A percentile compares a stretch with the other conserved stretches of the same genome.
phyloP scores from a whole-genome alignment of 2,113 vertebrate genomes.

The Guaruba guarouba region DNA sequence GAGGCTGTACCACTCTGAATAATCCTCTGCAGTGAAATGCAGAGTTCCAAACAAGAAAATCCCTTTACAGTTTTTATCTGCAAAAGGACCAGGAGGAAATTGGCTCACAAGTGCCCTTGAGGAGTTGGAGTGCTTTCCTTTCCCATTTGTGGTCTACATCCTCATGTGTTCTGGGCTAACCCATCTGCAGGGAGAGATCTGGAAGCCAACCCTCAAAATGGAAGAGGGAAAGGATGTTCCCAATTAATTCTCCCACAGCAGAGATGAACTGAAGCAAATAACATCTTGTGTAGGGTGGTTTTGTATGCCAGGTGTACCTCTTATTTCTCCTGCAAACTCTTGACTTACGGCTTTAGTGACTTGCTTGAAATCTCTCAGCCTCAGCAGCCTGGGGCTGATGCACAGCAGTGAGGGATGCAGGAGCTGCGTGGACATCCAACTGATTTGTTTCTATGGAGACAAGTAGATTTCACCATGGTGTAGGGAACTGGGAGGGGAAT shows the following conservation, averaged over 20 bases:
- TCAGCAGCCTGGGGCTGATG: conserved; percentile 24
- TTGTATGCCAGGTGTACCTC: not conserved
- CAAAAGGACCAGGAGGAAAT: not conserved
- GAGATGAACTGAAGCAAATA: not conserved
- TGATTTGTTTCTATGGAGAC: conserved; percentile 74
- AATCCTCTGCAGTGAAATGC: not conserved
- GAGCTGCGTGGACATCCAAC: conserved; percentile 39
- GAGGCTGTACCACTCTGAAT: conserved; percentile 18
- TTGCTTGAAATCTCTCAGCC: not conserved
- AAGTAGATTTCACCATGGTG: conserved; percentile 47
- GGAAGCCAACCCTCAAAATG: conserved; percentile 16
- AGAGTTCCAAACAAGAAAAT: not conserved
- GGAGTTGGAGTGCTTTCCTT: not conserved
- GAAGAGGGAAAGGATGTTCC: conserved; percentile 20
- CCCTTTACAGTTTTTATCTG: not conserved
- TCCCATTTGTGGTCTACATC: not conserved
- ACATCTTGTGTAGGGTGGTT: not conserved
- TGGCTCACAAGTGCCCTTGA: not conserved
- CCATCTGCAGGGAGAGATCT: conserved; percentile 37
- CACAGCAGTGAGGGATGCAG: conserved; percentile 27
- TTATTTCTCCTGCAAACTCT: not conserved
- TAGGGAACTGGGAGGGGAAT: conserved; percentile 40
- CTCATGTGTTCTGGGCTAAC: not conserved
- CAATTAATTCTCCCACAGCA: conserved; percentile 2
- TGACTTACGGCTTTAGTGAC: not conserved